A percentile compares a stretch with the other conserved stretches of the same genome.
Conservation (phyloP, 2,888 invertebrate species). For the Bellardia bayeri region DNA sequence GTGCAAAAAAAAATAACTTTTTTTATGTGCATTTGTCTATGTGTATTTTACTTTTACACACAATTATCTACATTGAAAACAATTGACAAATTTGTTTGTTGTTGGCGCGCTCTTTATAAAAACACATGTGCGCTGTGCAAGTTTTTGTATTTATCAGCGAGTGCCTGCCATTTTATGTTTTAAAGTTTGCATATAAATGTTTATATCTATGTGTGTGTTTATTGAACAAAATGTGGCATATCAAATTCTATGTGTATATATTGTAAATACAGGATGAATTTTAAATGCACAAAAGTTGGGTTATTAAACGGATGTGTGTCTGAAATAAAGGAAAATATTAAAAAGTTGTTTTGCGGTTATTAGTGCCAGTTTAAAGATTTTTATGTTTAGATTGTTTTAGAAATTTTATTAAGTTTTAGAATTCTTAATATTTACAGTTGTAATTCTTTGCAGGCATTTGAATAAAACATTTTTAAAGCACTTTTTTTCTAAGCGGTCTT, state of each 20-base stretch:
- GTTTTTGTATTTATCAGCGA: neutral
- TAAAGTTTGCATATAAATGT: constrained; percentile 16
- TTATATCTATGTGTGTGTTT: neutral
- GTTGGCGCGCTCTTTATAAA: neutral
- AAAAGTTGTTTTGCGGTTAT: neutral
- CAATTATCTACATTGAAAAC: constrained; percentile 40
- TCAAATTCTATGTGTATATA: neutral
- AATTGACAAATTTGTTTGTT: constrained; percentile 49
- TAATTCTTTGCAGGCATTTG: too few species aligned
- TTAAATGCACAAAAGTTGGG: neutral
- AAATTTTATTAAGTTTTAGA: too few species aligned
- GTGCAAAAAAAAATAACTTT: neutral
- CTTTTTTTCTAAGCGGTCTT: too few species aligned
- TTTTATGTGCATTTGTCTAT: neutral
- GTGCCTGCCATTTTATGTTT: constrained; percentile 33
- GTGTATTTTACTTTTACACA: neutral
- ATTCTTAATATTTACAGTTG: too few species aligned
- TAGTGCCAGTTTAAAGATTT: too few species aligned
- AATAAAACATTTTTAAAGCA: too few species aligned
- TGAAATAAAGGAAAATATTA: neutral
- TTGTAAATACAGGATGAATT: neutral
- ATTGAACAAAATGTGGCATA: neutral
- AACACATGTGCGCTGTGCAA: neutral
- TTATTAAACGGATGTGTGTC: neutral
- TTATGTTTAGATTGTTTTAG: too few species aligned